Evolutionary conservation across 2,113 vertebrate species (phyloP).

Genomic region (Cyrtonyx montezumae): DNA sequence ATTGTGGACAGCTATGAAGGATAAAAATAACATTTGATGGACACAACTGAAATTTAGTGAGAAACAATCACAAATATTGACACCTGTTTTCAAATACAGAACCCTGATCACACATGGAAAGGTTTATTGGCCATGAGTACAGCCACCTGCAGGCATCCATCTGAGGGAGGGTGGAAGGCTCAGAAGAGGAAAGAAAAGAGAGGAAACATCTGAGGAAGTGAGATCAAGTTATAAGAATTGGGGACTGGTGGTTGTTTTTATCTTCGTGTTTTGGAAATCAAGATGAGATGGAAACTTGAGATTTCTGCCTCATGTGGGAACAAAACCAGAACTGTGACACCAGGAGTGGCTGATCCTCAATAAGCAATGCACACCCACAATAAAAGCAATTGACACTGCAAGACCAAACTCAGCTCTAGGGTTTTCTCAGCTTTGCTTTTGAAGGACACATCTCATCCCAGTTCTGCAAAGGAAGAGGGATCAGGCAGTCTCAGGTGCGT

Average conservation of each 20-base stretch:
- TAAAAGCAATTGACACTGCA: neutral
- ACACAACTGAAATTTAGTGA: neutral
- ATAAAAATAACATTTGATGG: neutral
- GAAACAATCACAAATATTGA: neutral
- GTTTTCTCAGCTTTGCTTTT: neutral
- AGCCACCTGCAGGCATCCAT: neutral
- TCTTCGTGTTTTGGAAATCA: neutral
- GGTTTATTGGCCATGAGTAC: rapidly evolving
- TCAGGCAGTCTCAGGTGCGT: rapidly evolving
- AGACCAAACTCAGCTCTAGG: neutral
- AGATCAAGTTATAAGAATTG: neutral
- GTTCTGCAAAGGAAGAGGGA: neutral
- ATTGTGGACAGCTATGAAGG: neutral
- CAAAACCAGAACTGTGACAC: neutral
- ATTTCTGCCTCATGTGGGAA: neutral
- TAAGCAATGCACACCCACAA: rapidly evolving
- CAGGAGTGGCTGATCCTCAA: neutral
- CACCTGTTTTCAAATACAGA: neutral
- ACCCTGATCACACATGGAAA: neutral
- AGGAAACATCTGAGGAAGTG: neutral
- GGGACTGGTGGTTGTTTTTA: neutral
- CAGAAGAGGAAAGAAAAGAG: neutral
- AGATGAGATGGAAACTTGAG: neutral
- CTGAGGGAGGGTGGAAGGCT: neutral
- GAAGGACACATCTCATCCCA: neutral